Evolutionary conservation across 2,113 vertebrate genomes (phyloP).

Genomic region (Poecile atricapillus): DNA sequence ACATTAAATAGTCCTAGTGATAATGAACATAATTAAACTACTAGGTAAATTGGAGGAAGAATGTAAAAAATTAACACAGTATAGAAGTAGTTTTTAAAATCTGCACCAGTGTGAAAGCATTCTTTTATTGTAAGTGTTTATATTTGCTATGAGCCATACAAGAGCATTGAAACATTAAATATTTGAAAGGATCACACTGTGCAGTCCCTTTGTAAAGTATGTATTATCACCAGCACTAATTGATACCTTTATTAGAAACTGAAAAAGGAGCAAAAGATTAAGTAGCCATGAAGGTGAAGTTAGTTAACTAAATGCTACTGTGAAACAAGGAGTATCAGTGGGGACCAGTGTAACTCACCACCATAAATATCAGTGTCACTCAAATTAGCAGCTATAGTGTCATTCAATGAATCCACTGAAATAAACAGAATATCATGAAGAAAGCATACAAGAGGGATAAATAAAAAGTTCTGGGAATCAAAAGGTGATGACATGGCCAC

Average conservation of each 20-base stretch:
- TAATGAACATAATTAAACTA: constrained; percentile 20
- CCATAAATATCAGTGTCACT: constrained; percentile 98
- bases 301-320: constrained; percentile 80
- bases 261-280: constrained; percentile 60
- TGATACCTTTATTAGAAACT: constrained; percentile 58
- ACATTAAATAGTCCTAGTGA: constrained; percentile 45
- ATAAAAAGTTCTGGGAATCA: constrained; percentile 65
- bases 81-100: neutral
- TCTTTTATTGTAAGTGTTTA: neutral
- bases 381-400: constrained; percentile 98
- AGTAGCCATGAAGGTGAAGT: constrained; percentile 75
- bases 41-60: neutral
- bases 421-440: constrained; percentile 92
- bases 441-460: constrained; percentile 70
- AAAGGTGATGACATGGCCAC: constrained; percentile 43
- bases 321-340: constrained; percentile 75
- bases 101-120: neutral
- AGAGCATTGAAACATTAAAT: neutral
- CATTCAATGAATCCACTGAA: constrained; percentile 99
- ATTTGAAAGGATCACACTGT: neutral
- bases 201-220: neutral
- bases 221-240: constrained; percentile 57
- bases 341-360: constrained; percentile 94
- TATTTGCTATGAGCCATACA: neutral
- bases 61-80: neutral